Conservation (phyloP, 2,888 invertebrate genomes). For the Abscondita cerata region DNA sequence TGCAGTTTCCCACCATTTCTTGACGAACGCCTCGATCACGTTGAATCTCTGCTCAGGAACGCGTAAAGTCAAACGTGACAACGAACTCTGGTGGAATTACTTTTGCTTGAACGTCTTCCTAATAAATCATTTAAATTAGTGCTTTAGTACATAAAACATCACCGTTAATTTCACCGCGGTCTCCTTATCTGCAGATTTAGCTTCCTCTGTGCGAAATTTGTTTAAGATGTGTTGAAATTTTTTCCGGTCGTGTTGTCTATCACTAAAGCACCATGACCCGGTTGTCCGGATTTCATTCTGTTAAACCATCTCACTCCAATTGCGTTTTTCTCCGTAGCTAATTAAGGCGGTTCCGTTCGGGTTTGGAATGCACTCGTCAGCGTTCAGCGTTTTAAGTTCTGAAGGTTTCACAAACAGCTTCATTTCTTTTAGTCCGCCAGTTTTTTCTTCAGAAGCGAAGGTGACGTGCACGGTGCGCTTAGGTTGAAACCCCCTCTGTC, state of each 20-base stretch:
- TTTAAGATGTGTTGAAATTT: constrained; percentile 77
- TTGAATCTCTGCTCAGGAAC: constrained; percentile 69
- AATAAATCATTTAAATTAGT: background rate
- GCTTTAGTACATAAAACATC: constrained; percentile 53
- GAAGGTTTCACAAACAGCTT: constrained; percentile 67
- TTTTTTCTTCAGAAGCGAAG: constrained; percentile 77
- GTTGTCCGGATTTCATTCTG: constrained; percentile 66
- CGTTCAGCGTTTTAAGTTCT: constrained; percentile 73
- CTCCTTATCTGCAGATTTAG: constrained; percentile 61
- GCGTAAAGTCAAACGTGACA: constrained; percentile 77
- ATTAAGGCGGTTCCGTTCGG: constrained; percentile 55
- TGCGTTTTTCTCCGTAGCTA: constrained; percentile 70
- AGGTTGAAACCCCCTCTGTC: constrained; percentile 61
- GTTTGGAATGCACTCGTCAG: constrained; percentile 75
- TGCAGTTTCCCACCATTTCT: constrained; percentile 62
- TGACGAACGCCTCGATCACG: constrained; percentile 63
- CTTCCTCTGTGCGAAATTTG: constrained; percentile 68
- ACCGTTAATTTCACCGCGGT: constrained; percentile 83
- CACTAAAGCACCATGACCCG: constrained; percentile 88
- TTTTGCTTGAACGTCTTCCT: constrained; percentile 91
- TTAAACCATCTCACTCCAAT: constrained; percentile 66
- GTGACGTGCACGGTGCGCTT: constrained; percentile 74
- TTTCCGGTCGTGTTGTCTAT: constrained; percentile 81
- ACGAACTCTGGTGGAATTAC: constrained; percentile 85
- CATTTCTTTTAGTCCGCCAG: constrained; percentile 78